Base-by-base conservation (phyloP, 2,888 invertebrate genomes). In the Platycheirus rosarum region DNA sequence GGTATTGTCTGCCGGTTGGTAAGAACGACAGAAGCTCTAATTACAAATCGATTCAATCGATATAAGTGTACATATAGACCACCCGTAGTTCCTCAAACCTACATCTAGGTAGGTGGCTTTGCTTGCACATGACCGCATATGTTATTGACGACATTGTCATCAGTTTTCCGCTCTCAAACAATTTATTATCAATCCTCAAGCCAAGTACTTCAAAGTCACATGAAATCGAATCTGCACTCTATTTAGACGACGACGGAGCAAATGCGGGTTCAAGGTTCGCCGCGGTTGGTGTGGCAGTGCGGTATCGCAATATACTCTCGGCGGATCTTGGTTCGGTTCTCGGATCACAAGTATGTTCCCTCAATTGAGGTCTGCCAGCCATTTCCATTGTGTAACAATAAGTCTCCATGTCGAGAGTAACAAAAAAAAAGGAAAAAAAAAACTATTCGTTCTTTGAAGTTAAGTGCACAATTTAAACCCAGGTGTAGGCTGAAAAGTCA, bases 1-100 rank as follows among this genome's bases (percentile, higher is more conserved):
- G n/a, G 9, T 14, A 16, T 51, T 51, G 11, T 51, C n/a, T 37
- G 5, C 13, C 8, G 29, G n/a, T 18, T 42, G 40, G 53, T 42
- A 53, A 3, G 13, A 35, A 69, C n/a, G n/a, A 18, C 23, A 57
- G 14, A 71, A 13, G 57, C 42, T 76, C 68, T 69, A 79, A 79
- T 75, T 63, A 69, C 75, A 69, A 79, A 79, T 79, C 74, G 42
- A 79, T 77, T 63, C n/a, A n/a, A n/a, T n/a, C n/a, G n/a, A n/a
- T n/a, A n/a, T n/a, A n/a, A n/a, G n/a, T n/a, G n/a, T n/a, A n/a
- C n/a, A n/a, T n/a, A n/a, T n/a, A n/a, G n/a, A n/a, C n/a, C 51
- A 29, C 18, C 35, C 32, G 18, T 53, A 53, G 35, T 53, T 35
- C 8, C 35, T 35, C 53, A 53, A 32, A 53, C 0, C 5, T 46